These are phyloP conservation scores for Benitochromis conjunctus DNA, from an alignment of 2,113 vertebrate species.

Conservation along the genomic window DNA sequence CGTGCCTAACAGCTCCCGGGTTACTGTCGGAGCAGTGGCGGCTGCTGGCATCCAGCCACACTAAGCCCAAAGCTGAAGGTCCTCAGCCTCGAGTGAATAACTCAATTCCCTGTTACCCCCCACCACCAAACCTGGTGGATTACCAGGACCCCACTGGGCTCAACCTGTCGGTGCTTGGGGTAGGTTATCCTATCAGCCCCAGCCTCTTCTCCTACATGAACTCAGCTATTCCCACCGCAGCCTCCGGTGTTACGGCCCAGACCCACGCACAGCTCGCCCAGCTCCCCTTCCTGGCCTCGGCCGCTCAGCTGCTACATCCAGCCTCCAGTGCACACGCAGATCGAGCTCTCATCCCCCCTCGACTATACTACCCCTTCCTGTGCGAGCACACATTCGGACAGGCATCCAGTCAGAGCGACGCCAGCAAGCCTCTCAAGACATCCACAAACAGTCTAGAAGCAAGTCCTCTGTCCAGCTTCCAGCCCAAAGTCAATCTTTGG, in stretches of 20 bases:
- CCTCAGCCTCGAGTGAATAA: conserved; percentile 57
- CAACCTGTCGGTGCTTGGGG: conserved; percentile 87
- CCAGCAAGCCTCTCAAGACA: conserved; percentile 70
- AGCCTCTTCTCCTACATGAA: conserved; percentile 89
- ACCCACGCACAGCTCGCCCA: conserved; percentile 78
- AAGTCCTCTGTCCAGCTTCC: conserved; percentile 56
- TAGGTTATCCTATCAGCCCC: conserved; percentile 85
- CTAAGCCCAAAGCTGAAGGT: conserved; percentile 64
- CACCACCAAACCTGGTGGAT: conserved; percentile 78
- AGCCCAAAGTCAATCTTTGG: conserved; percentile 76
- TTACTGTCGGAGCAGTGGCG: conserved; percentile 85
- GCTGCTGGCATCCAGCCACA: conserved; percentile 70
- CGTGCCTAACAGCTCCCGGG: conserved; percentile 66
- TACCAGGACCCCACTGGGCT: conserved; percentile 83
- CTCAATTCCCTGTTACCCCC: conserved; percentile 84
- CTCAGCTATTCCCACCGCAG: conserved; percentile 72
- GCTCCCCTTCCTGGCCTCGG: conserved; percentile 87
- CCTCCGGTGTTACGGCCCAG: conserved; percentile 49
- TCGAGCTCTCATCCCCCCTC: conserved; percentile 75
- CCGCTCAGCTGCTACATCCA: conserved; percentile 80
- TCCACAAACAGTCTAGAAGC: conserved; percentile 39
- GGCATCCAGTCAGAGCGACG: conserved; percentile 34
- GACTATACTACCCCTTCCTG: conserved; percentile 90
- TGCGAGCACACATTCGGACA: conserved; percentile 80
- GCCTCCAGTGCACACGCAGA: conserved; percentile 71